These are phyloP conservation scores for Botia kubotai DNA, from an alignment of 2,797 vertebrate species.

Conservation along the genomic window DNA sequence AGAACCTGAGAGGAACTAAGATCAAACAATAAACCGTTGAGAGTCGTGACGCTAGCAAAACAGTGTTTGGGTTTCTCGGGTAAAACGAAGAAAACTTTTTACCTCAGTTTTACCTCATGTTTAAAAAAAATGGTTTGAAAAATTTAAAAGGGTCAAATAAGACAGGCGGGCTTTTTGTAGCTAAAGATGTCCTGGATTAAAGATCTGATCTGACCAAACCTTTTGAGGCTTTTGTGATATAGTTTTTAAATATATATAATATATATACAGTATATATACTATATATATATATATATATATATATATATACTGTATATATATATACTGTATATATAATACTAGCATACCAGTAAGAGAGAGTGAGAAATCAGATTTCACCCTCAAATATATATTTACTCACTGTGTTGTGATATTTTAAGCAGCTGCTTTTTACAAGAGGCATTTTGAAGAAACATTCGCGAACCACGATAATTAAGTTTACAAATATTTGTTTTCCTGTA, in stretches of 20 bases:
- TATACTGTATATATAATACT: too few relatives aligned
- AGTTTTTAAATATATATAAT: too few relatives aligned
- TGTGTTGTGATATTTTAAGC: not conserved
- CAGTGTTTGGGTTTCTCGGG: not conserved
- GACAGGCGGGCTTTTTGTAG: not conserved
- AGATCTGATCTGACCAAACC: not conserved
- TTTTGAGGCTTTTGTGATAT: too few relatives aligned
- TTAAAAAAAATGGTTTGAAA: not conserved
- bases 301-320: too few relatives aligned
- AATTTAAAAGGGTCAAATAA: not conserved
- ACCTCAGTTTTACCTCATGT: not conserved
- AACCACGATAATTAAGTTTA: constrained; percentile 22
- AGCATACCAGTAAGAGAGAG: not conserved
- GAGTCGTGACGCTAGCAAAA: not conserved
- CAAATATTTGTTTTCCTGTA: constrained; percentile 46
- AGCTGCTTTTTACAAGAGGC: not conserved
- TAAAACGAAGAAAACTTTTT: not conserved
- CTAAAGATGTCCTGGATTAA: not conserved
- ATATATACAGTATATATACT: too few relatives aligned
- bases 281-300: too few relatives aligned
- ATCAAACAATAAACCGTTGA: not conserved
- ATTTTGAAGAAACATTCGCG: not conserved
- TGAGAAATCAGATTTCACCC: not conserved
- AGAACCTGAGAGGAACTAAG: not conserved
- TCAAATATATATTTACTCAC: not conserved